Percentiles rank a stretch among this genome's conserved stretches.
Evolutionary conservation across 2,113 vertebrate species (phyloP).

Genomic region (Scopus umbretta): DNA sequence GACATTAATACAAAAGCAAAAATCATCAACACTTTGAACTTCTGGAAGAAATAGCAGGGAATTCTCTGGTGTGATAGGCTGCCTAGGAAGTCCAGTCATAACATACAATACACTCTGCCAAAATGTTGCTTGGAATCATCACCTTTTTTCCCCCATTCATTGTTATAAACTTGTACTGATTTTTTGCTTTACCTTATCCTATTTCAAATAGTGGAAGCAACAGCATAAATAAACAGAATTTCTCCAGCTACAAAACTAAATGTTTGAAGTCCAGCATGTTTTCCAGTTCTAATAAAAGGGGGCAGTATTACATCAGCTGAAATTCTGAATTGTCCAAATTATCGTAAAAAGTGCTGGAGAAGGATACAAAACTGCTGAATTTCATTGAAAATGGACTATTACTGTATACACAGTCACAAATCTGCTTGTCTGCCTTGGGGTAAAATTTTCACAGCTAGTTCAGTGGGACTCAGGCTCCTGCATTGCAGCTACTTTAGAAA

Average conservation of each 20-base stretch:
- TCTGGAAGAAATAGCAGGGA: background rate
- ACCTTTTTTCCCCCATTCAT: slow-evolving; percentile 18
- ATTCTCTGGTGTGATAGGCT: background rate
- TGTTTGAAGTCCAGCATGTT: slow-evolving; percentile 20
- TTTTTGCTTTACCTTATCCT: slow-evolving; percentile 62
- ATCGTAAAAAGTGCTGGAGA: background rate
- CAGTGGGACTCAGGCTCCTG: background rate
- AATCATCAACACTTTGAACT: background rate
- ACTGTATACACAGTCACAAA: background rate
- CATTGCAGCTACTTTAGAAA: background rate
- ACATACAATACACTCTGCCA: background rate
- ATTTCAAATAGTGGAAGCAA: slow-evolving; percentile 43
- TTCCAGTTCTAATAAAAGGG: slow-evolving; percentile 70
- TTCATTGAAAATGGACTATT: slow-evolving; percentile 20
- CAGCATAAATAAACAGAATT: slow-evolving; percentile 28
- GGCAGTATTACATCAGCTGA: slow-evolving; percentile 67
- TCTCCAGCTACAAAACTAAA: background rate
- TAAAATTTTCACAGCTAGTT: slow-evolving; percentile 25
- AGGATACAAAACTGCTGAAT: background rate
- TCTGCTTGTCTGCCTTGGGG: background rate
- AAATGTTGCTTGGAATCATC: slow-evolving; percentile 40
- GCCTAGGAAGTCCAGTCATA: background rate
- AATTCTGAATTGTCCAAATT: slow-evolving; percentile 36
- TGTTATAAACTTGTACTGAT: slow-evolving; percentile 64
- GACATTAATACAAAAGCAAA: slow-evolving; percentile 1